phyloP scores from a whole-genome alignment of 2,797 vertebrate species.

The Emydoidea blandingii region DNA sequence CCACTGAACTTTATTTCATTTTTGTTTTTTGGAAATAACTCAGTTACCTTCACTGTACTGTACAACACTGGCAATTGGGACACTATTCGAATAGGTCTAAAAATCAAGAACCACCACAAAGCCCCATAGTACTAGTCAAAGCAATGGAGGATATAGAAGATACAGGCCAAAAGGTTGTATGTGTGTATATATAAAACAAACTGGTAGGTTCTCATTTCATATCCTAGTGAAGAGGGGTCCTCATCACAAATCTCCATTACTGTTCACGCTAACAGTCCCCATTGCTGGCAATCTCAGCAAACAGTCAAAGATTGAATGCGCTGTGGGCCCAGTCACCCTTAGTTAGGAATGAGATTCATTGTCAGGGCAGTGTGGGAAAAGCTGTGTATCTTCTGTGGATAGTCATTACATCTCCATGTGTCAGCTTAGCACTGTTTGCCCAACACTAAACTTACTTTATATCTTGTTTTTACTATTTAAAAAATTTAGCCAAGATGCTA shows the following conservation, averaged over 20 bases:
- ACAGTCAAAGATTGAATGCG: not conserved
- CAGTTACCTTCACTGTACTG: not conserved
- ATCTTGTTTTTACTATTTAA: not conserved
- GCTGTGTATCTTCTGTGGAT: not conserved
- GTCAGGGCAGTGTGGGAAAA: not conserved
- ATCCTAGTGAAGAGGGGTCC: not conserved
- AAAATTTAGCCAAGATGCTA: not conserved
- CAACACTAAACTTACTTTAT: not conserved
- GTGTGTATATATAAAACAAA: not conserved
- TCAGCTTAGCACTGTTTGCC: not conserved
- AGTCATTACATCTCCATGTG: not conserved
- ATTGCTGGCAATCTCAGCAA: not conserved
- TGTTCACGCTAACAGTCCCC: not conserved
- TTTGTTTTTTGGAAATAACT: not conserved
- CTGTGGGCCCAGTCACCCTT: not conserved
- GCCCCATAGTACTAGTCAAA: not conserved
- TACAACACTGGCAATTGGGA: not conserved
- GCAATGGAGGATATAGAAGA: not conserved
- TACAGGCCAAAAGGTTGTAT: not conserved
- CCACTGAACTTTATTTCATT: not conserved
- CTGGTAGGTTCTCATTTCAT: not conserved
- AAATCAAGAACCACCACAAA: not conserved
- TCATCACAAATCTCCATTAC: not conserved
- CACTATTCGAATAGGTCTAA: rapidly evolving
- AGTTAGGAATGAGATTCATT: not conserved